phyloP scores from a whole-genome alignment of 1,140 invertebrate genomes.

The Sinonovacula constricta region DNA sequence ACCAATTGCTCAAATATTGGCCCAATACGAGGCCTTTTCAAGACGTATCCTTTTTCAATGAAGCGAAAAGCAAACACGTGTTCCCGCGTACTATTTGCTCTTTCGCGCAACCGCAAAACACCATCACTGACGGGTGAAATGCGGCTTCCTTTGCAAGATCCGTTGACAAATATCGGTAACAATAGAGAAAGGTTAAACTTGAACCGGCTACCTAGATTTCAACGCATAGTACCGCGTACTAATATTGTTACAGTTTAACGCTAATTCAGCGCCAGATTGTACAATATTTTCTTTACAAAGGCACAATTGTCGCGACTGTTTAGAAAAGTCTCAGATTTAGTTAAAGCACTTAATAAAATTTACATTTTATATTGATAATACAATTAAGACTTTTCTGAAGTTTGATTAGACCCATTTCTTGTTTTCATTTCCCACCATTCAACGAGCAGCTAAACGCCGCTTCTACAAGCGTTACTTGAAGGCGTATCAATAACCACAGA shows the following conservation, averaged over 20 bases:
- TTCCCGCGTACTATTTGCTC: neutral
- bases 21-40: conserved; percentile 32
- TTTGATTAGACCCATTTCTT: conserved; percentile 1
- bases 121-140: conserved; percentile 11
- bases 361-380: conserved; percentile 41
- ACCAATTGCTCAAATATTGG: conserved; percentile 20
- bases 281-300: conserved; percentile 37
- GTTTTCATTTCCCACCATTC: conserved; percentile 37
- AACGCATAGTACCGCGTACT: conserved; percentile 1
- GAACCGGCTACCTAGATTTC: neutral
- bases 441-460: neutral
- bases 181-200: neutral
- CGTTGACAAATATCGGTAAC: neutral
- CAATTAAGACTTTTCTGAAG: conserved; percentile 22
- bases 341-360: conserved; percentile 50
- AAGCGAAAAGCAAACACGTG: conserved; percentile 5
- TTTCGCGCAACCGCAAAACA: neutral
- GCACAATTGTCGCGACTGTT: conserved; percentile 27
- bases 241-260: conserved; percentile 50
- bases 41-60: no score
- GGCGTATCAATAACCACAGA: no score
- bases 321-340: conserved; percentile 32
- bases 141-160: neutral
- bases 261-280: conserved; percentile 29
- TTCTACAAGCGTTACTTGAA: no score